phyloP scores from a whole-genome alignment of 2,797 vertebrate species.

The Arrhamphus sclerolepis region DNA sequence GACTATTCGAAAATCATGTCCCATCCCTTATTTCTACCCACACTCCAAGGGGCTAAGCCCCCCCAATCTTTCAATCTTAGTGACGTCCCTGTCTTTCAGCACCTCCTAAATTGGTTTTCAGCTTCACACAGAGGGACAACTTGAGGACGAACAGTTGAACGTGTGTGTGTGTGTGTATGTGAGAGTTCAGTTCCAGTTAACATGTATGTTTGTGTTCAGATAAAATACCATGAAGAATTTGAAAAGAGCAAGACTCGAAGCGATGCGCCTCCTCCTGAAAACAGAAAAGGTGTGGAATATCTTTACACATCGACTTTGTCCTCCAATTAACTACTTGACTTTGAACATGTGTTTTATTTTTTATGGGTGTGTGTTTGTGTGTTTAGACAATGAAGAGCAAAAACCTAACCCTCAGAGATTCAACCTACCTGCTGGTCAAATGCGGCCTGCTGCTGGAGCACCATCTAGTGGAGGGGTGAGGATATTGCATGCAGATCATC shows the following conservation, averaged over 20 bases:
- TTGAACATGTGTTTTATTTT: background rate
- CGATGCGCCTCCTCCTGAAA: slow-evolving; percentile 76
- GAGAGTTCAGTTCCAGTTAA: slow-evolving; percentile 17
- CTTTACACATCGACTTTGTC: background rate
- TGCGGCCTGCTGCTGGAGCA: slow-evolving; percentile 59
- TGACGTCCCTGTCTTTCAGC: background rate
- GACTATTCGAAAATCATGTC: too few species aligned
- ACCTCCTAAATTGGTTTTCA: slow-evolving; percentile 47
- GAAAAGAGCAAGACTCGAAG: slow-evolving; percentile 90
- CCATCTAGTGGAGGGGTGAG: slow-evolving; percentile 76
- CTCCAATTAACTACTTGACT: background rate
- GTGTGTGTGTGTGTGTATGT: background rate
- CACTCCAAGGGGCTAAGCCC: too few species aligned
- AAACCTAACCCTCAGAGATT: slow-evolving; percentile 43
- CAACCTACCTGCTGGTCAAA: slow-evolving; percentile 59
- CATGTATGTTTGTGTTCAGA: slow-evolving; percentile 71
- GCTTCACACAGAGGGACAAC: background rate
- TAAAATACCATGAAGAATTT: slow-evolving; percentile 97
- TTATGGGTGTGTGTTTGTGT: slow-evolving; percentile 3
- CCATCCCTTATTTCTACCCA: too few species aligned
- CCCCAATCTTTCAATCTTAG: too few species aligned
- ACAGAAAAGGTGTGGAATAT: slow-evolving; percentile 68
- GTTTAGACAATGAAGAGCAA: slow-evolving; percentile 51
- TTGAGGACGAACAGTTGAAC: background rate
- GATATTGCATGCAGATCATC: background rate